phyloP scores from a whole-genome alignment of 2,113 vertebrate genomes.

The Tachuris rubrigastra region DNA sequence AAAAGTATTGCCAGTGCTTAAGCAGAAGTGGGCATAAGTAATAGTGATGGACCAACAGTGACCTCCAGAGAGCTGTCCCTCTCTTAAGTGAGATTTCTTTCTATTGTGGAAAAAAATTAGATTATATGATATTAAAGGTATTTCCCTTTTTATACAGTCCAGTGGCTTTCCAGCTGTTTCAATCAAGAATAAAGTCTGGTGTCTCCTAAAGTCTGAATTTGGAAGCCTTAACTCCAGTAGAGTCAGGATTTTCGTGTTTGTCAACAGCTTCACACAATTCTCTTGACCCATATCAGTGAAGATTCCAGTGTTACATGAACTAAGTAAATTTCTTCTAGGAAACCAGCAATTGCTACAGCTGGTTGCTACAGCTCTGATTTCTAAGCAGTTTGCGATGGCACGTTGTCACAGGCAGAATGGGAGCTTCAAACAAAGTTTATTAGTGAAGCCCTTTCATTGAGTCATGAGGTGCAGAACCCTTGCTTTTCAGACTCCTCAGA shows the following conservation, averaged over 20 bases:
- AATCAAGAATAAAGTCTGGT: background rate
- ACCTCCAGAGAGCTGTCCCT: background rate
- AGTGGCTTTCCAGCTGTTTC: background rate
- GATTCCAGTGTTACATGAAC: background rate
- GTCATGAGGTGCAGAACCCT: background rate
- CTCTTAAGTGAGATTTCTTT: background rate
- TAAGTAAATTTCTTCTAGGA: background rate
- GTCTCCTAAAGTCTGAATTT: background rate
- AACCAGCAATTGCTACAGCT: no score
- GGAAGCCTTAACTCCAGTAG: background rate
- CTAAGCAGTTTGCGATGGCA: background rate
- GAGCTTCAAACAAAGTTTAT: background rate
- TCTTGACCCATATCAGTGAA: background rate
- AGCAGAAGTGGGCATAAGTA: background rate
- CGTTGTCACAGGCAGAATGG: background rate
- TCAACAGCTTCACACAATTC: background rate
- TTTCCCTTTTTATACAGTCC: background rate
- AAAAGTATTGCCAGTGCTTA: background rate
- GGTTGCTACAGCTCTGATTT: background rate
- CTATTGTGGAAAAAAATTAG: background rate
- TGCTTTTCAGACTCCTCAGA: background rate
- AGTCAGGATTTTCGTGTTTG: background rate
- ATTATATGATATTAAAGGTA: background rate
- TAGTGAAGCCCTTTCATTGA: background rate
- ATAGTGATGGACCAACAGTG: background rate